Evolutionary conservation across 2,113 vertebrate genomes (phyloP).

Genomic region (Hippocampus comes): DNA sequence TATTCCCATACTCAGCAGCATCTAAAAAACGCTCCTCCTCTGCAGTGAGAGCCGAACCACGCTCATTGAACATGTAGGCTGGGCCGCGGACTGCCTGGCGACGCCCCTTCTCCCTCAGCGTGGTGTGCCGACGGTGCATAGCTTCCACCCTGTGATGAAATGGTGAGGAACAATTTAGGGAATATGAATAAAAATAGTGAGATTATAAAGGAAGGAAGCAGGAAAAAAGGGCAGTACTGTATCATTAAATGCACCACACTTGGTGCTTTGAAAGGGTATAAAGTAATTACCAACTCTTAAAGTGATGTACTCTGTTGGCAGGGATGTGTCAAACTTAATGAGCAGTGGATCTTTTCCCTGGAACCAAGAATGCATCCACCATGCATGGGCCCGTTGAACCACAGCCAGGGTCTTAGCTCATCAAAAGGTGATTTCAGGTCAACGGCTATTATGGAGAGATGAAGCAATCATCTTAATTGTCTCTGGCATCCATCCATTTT

Average conservation of each 20-base stretch:
- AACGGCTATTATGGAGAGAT: slow-evolving; percentile 30
- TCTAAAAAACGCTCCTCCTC: slow-evolving; percentile 94
- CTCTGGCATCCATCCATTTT: slow-evolving; percentile 7
- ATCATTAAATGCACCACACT: slow-evolving; percentile 6
- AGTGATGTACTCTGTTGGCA: neutral
- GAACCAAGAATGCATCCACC: slow-evolving; percentile 22
- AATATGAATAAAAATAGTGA: neutral
- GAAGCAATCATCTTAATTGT: slow-evolving; percentile 31
- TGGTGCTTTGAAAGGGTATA: neutral
- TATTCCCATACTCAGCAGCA: slow-evolving; percentile 94
- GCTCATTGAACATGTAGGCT: slow-evolving; percentile 97
- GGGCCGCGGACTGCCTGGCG: slow-evolving; percentile 92
- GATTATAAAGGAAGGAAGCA: neutral
- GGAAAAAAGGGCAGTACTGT: slow-evolving; percentile 3
- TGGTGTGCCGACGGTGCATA: slow-evolving; percentile 93
- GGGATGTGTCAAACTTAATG: slow-evolving; percentile 12
- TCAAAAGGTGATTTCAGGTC: slow-evolving; percentile 23
- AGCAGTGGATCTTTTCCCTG: slow-evolving; percentile 4
- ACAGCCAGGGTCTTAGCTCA: slow-evolving; percentile 27
- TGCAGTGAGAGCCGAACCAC: slow-evolving; percentile 84
- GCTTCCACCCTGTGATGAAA: slow-evolving; percentile 64
- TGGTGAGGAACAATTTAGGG: neutral
- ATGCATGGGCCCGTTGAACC: slow-evolving; percentile 19
- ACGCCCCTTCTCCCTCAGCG: slow-evolving; percentile 90
- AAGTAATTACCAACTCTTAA: slow-evolving; percentile 7